Evolutionary conservation across 2,797 vertebrate genomes (phyloP), one percentile per base, ranked within the genome.

Genomic region (Etheostoma nigrum): DNA sequence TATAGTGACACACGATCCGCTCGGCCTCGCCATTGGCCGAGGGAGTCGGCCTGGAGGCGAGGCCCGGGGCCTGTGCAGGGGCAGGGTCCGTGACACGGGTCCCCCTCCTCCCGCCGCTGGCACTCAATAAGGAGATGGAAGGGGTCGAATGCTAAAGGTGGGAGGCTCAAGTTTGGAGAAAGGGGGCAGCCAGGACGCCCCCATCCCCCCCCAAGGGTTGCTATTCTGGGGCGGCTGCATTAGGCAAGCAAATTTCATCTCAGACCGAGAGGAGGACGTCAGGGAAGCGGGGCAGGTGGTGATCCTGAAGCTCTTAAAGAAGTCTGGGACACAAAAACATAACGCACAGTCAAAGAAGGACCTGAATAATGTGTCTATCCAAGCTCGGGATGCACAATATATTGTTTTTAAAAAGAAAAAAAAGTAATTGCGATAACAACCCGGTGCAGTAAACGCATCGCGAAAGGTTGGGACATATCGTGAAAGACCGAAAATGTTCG

Each of bases 1-100:
- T 98, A 98, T 98, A 98, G 95, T 95, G 97, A 97, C 95, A 98
- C 87, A 84, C 69, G 96, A 98, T 96, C 95, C 67, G 45, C 80
- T 76, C 75, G n/a, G 84, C 86, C 63, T 89, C 88, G 94, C 79
- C 74, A 98, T 98, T 98, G 98, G 97, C 82, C 73, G 23, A 75
- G 68, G 36, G 67, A 44, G 25, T 47, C 23, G 14, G 57, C 64
- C 13, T 3, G 66, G 84, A 80, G 89, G 90, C 84, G 13, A 89
- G 89, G 87, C 79, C 79, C 2, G 9, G 9, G 67, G 51, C 57
- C 77, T 54, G 69, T n/a, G 18, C 10, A 14, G 82, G 75, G 27
- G 70, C 67, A 82, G 87, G 89, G 89, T 89, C 81, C 87, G 82
- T 78, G 92, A 74, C 95, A 93, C 92, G 13, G 91, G 48, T 1